These are phyloP conservation scores for Dimorphilus gyrociliatus DNA, from an alignment of 2,888 invertebrate genomes.

Conservation along the genomic window DNA sequence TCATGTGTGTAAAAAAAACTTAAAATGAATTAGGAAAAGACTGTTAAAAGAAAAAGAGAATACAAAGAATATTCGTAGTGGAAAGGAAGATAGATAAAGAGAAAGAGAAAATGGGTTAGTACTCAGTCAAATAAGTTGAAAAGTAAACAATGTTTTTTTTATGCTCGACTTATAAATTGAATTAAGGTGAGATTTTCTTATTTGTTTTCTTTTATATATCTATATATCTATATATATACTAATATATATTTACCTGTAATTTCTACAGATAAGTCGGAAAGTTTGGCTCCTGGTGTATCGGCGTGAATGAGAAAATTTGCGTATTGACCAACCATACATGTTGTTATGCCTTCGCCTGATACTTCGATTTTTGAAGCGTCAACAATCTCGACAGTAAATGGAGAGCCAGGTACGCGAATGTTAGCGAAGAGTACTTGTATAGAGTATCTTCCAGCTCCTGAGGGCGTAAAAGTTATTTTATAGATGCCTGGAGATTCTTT, in stretches of 20 bases:
- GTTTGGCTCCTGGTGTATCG: conserved; percentile 43
- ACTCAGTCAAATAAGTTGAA: no score
- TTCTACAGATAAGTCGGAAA: conserved; percentile 29
- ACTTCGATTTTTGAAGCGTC: conserved; percentile 46
- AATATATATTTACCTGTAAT: conserved; percentile 46
- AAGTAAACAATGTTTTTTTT: no score
- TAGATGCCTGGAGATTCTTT: conserved; percentile 45
- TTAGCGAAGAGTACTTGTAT: conserved; percentile 88
- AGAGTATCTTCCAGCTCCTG: conserved; percentile 47
- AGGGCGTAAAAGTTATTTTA: conserved; percentile 44
- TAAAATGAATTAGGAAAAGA: no score
- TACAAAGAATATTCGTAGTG: no score
- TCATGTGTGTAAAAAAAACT: no score
- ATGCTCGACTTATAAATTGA: no score
- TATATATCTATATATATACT: no score
- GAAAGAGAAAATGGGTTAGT: no score
- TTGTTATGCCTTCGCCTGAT: conserved; percentile 46
- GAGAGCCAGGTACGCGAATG: conserved; percentile 51
- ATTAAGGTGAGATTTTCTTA: no score
- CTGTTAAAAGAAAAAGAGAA: no score
- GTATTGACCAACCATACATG: conserved; percentile 45
- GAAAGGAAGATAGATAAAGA: no score
- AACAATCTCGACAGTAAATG: conserved; percentile 29
- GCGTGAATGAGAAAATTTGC: conserved; percentile 46
- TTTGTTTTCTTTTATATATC: no score